These are phyloP conservation scores for Drosophila pectinifera DNA, from an alignment of 1,140 invertebrate species.

Conservation along the genomic window DNA sequence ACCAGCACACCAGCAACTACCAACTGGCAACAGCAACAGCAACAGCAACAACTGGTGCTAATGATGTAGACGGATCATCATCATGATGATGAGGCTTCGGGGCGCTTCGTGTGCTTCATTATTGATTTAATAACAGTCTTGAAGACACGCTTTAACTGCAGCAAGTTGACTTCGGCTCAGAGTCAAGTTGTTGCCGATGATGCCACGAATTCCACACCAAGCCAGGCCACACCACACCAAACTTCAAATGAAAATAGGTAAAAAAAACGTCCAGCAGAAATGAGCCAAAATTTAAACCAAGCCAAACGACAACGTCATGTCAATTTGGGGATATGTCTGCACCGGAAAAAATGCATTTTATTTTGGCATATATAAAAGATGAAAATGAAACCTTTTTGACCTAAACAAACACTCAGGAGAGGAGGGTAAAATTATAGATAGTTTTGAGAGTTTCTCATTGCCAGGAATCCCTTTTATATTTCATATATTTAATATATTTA, in stretches of 20 bases:
- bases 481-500: fast-evolving
- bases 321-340: constrained; percentile 39
- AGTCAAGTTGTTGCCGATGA: constrained; percentile 73
- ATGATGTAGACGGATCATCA: constrained; percentile 71
- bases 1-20: constrained; percentile 15
- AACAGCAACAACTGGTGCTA: constrained; percentile 60
- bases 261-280: constrained; percentile 17
- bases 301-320: constrained; percentile 57
- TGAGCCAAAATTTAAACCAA: constrained; percentile 58
- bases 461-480: background rate
- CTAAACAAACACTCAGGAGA: no score
- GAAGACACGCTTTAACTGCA: constrained; percentile 82
- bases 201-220: constrained; percentile 72
- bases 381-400: no score
- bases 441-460: background rate
- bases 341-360: background rate
- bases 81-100: constrained; percentile 57
- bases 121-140: constrained; percentile 83
- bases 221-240: constrained; percentile 31
- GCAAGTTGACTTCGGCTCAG: constrained; percentile 55
- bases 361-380: no score
- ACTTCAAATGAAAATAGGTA: constrained; percentile 1
- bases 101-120: constrained; percentile 82
- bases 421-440: no score
- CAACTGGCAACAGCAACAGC: constrained; percentile 34